Evolutionary conservation across 2,888 invertebrate species (phyloP), one percentile per base, ranked within the genome.

Genomic region (Acanthosepion esculentum): DNA sequence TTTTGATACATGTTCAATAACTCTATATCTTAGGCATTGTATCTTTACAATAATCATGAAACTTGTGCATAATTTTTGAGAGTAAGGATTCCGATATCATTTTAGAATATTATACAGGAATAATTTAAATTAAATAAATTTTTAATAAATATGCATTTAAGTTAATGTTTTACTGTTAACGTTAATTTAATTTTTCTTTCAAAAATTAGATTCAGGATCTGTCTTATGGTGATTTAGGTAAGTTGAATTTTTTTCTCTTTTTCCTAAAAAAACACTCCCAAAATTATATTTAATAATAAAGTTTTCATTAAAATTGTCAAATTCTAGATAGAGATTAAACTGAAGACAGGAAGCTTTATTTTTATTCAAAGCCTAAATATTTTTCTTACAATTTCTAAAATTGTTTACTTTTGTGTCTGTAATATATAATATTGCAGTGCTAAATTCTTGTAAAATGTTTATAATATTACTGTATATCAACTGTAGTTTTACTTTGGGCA

Each of bases 171-270:
- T 78, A 78, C 20, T 55, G 55, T 78, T 78, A 3, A 78, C 18
- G 33, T 78, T 33, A 33, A 33, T 78, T 94, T 48, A 33, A 53
- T 78, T 55, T 64, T 94, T 29, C 94, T 94, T 59, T 59, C 20
- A 20, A 59, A 59, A n/a, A 95, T 95, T 94, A 96, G 96, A 91
- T 41, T 20, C 93, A 96, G 53, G 97, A 97, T 92, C 95, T 97
- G 29, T 96, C 97, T 3, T 97, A 97, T 96, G 97, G 97, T 48
- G 97, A 97, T 96, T 96, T 97, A 29, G 97, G 97, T 97, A 95
- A 95, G 96, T 94, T 33, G 48, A 48, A 20, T 41, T 91, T 94
- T 41, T 91, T 94, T 92, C 48, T 92, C 12, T 41, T 91, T 23
- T 91, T 55, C 18, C 50, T 50, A 12, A 50, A 50, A 50, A 8